These are phyloP conservation scores for Saccostrea cuccullata DNA, from an alignment of 1,140 invertebrate species.

Conservation along the genomic window DNA sequence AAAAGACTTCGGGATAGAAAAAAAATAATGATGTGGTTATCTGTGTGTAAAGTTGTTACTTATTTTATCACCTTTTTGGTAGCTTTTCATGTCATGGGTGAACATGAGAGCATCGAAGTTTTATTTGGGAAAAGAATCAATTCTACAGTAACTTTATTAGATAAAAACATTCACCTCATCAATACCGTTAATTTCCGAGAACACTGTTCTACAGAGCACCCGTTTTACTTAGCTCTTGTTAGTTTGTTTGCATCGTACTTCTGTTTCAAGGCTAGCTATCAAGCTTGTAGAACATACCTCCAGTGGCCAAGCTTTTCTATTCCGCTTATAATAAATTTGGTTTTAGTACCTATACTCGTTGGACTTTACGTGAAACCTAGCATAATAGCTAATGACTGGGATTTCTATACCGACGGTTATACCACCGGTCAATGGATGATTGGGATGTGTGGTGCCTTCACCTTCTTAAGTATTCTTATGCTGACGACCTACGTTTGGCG, in stretches of 20 bases:
- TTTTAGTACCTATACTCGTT: background rate
- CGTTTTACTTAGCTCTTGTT: background rate
- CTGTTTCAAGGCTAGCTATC: background rate
- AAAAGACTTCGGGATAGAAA: background rate
- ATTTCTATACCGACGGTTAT: background rate
- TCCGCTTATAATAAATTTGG: background rate
- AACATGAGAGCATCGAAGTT: background rate
- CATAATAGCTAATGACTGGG: background rate
- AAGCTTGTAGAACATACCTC: background rate
- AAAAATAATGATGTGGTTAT: background rate
- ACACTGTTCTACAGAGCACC: background rate
- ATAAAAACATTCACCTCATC: background rate
- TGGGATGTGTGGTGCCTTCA: background rate
- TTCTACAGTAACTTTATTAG: background rate
- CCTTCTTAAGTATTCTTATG: background rate
- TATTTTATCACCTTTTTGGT: background rate
- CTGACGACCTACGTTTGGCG: conserved; percentile 4
- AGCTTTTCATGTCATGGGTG: background rate
- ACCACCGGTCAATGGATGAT: background rate
- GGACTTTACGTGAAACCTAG: background rate
- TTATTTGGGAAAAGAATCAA: background rate
- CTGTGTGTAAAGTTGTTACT: background rate
- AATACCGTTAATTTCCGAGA: background rate
- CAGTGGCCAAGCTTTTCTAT: conserved; percentile 4
- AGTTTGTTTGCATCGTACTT: background rate